Percentiles rank a stretch among this genome's conserved stretches.
Evolutionary conservation across 2,797 vertebrate species (phyloP).

Genomic region (Enteromius paludinosus): DNA sequence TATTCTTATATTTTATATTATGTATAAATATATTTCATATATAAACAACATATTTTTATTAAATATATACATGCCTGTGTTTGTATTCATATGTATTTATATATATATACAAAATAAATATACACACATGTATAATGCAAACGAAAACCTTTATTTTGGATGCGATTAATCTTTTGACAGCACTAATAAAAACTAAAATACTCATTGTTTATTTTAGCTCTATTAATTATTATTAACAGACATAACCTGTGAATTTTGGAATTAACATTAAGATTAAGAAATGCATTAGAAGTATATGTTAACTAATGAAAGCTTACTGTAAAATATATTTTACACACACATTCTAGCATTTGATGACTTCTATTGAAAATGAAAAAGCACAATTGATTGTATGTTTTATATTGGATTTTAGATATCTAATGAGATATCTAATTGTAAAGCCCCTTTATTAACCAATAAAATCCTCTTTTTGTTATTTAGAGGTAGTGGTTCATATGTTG

Average conservation of each 20-base stretch:
- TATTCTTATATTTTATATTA: too few species aligned
- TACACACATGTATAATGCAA: too few species aligned
- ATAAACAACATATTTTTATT: too few species aligned
- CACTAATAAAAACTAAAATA: background rate
- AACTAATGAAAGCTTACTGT: background rate
- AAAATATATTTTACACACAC: background rate
- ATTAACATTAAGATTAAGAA: background rate
- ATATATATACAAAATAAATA: too few species aligned
- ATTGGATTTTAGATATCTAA: background rate
- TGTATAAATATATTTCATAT: too few species aligned
- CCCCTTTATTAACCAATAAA: background rate
- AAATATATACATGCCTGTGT: too few species aligned
- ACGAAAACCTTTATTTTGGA: too few species aligned
- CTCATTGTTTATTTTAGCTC: background rate
- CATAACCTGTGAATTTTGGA: background rate
- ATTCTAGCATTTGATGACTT: background rate
- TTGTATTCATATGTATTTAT: too few species aligned
- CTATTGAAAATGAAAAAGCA: background rate
- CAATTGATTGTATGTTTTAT: background rate
- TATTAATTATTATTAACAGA: background rate
- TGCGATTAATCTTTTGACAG: too few species aligned
- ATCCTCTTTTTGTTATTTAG: slow-evolving; percentile 61
- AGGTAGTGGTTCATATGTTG: slow-evolving; percentile 58
- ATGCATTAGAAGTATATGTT: background rate
- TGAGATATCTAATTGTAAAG: background rate